Conservation (phyloP, 2,888 invertebrate genomes). For the Aspidiotus destructor region DNA sequence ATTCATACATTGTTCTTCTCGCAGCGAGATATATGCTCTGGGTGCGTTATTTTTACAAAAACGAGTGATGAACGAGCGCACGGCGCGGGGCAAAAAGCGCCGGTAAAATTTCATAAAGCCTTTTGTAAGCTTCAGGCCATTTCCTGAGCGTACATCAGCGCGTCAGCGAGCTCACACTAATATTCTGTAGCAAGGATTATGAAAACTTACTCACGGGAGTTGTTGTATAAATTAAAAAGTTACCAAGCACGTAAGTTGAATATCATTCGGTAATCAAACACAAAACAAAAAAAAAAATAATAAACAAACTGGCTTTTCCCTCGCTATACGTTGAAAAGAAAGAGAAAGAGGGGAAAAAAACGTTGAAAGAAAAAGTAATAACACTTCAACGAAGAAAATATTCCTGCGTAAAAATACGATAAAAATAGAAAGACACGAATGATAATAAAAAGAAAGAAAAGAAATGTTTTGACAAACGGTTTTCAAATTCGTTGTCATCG, state of each 20-base stretch:
- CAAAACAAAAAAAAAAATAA: constrained; percentile 11
- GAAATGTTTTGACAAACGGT: constrained; percentile 13
- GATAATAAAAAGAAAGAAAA: background rate
- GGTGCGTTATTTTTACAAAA: too few relatives aligned
- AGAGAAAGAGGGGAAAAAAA: background rate
- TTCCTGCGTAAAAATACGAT: constrained; percentile 10
- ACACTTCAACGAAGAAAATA: constrained; percentile 10
- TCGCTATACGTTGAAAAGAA: background rate
- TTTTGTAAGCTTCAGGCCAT: constrained; percentile 4
- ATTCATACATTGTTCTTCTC: too few relatives aligned
- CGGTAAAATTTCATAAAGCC: background rate
- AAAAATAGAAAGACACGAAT: constrained; percentile 8
- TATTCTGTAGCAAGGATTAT: constrained; percentile 20
- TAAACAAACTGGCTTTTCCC: constrained; percentile 4
- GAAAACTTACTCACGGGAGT: constrained; percentile 23
- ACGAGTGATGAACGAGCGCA: too few relatives aligned
- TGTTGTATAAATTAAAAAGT: constrained; percentile 25
- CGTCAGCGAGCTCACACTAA: constrained; percentile 1
- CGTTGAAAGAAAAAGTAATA: background rate
- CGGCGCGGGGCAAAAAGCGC: background rate
- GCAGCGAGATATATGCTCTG: too few relatives aligned
- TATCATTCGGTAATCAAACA: constrained; percentile 20
- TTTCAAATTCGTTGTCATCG: background rate
- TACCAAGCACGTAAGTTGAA: constrained; percentile 21
- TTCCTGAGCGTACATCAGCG: background rate